Percentiles rank a stretch among this genome's conserved stretches.
phyloP scores from a whole-genome alignment of 2,797 vertebrate species.

The Cryptoprocta ferox region DNA sequence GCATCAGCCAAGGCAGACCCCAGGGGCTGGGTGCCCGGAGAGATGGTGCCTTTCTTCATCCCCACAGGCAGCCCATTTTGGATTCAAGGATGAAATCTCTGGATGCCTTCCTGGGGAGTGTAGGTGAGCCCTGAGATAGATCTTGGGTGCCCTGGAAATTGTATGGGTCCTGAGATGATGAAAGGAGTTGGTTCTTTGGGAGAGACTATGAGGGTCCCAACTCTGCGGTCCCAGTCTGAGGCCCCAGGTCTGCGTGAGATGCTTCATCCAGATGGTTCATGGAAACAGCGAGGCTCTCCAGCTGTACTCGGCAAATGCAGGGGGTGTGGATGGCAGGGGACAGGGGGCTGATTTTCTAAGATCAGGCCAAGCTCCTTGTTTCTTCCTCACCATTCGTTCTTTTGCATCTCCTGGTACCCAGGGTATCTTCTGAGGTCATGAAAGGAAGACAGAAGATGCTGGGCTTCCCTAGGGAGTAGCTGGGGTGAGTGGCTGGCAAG shows the following conservation, averaged over 20 bases:
- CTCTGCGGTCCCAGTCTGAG: background rate
- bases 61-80: background rate
- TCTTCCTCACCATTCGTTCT: background rate
- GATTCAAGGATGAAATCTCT: background rate
- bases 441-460: background rate
- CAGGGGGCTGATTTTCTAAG: background rate
- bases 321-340: background rate
- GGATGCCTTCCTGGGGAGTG: background rate
- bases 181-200: background rate
- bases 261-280: background rate
- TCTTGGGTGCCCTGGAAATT: background rate
- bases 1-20: background rate
- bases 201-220: rapidly evolving
- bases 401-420: background rate
- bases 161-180: too few relatives aligned
- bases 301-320: background rate
- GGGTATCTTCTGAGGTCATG: background rate
- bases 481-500: background rate
- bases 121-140: background rate
- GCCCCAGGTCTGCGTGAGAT: background rate
- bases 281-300: background rate
- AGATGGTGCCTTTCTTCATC: background rate
- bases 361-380: background rate
- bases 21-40: background rate
- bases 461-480: background rate